Base-by-base conservation (phyloP, 2,888 invertebrate genomes). In the Plutella xylostella region DNA sequence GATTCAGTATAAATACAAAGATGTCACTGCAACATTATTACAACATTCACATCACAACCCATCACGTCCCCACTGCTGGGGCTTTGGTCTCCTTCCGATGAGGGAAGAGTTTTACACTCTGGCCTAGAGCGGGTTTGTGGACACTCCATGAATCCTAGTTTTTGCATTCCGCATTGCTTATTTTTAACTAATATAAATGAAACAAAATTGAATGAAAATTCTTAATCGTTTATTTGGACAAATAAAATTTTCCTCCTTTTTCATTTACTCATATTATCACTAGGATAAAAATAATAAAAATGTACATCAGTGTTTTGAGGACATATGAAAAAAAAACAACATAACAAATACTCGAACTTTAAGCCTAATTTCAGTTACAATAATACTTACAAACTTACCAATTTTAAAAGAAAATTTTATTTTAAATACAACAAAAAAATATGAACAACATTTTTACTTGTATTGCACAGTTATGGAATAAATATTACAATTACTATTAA, bases 381-480 rank as follows among this genome's bases (percentile, higher is more conserved):
- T 37, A 19, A 69, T 69, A 74, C 75, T 73, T 76, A 76, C 73
- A 77, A 65, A 61, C 75, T 79, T 76, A 71, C 68, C 77, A 77
- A 76, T 79, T 68, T 72, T 76, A 74, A 72, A 66, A 70, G 28
- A 68, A 60, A 63, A 63, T 59, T 61, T 61, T 68, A 68, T 55
- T 60, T 65, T 68, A 70, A 66, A 59, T 70, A 73, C 72, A 72
- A 55, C 64, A 56, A 71, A 69, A 65, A 54, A 63, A 71, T 76
- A 70, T 65, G 57, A 76, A 72, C 67, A 72, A 70, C 63, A 54
- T 60, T 65, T 65, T 60, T 68, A 72, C 65, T 68, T 65, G 60
- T 83, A 83, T 83, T 83, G 83, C 83, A 83, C 83, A 72, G 63
- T 66, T 65, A 65, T 68, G 74, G 67, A 70, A 72, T 76, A 72